Evolutionary conservation across 2,888 invertebrate species (phyloP).

Genomic region (Iselma pallidipennis): DNA sequence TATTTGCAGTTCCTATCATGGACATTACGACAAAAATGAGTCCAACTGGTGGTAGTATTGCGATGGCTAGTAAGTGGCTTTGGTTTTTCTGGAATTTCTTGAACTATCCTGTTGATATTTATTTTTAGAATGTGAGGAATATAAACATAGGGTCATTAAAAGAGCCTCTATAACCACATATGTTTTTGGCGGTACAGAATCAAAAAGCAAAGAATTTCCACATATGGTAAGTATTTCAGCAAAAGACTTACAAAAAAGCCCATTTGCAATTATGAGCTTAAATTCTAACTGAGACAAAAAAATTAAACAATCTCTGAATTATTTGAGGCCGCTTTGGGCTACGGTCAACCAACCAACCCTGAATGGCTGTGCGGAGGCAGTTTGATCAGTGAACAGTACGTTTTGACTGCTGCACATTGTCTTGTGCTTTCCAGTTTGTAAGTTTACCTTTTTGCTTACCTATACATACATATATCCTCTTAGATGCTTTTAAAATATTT

Average conservation of each 20-base stretch:
- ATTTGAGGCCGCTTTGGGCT: constrained; percentile 47
- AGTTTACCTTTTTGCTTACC: constrained; percentile 20
- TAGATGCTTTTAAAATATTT: background rate
- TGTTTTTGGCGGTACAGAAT: constrained; percentile 40
- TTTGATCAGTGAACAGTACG: constrained; percentile 65
- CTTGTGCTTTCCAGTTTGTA: constrained; percentile 38
- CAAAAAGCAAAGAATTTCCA: constrained; percentile 47
- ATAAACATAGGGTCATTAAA: constrained; percentile 26
- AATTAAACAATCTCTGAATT: background rate
- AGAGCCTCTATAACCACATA: constrained; percentile 23
- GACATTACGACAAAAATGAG: background rate
- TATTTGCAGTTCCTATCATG: background rate
- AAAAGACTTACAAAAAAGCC: background rate
- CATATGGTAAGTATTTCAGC: constrained; percentile 49
- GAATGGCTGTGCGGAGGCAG: constrained; percentile 68
- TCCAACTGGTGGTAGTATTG: background rate
- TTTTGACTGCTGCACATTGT: constrained; percentile 74
- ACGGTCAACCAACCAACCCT: constrained; percentile 44
- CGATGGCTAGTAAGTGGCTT: constrained; percentile 9
- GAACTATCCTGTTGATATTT: no score
- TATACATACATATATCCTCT: background rate
- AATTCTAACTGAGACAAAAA: background rate
- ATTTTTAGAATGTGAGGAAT: constrained; percentile 36
- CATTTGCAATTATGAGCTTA: background rate
- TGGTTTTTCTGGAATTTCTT: no score